Evolutionary conservation across 2,797 vertebrate species (phyloP).

Genomic region (Sardinella longiceps): DNA sequence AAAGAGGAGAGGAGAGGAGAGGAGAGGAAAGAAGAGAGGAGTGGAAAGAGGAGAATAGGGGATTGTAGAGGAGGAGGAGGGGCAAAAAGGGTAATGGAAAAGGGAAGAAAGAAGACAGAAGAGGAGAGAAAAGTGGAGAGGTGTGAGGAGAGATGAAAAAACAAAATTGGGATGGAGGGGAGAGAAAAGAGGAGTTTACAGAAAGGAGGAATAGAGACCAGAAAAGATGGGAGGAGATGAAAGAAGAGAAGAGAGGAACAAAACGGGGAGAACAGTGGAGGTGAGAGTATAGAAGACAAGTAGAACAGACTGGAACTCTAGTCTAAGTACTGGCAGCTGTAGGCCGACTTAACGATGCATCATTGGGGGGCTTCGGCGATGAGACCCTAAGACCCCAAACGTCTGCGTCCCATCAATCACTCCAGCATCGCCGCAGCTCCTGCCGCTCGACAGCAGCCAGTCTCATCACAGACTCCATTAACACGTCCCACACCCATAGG

Average conservation of each 20-base stretch:
- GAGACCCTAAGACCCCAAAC: background rate
- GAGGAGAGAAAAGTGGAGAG: background rate
- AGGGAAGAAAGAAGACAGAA: background rate
- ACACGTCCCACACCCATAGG: background rate
- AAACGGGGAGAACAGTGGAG: background rate
- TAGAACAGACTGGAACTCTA: background rate
- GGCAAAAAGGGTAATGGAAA: no score
- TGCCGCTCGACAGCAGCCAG: background rate
- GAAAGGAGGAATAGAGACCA: no score
- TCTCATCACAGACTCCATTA: no score
- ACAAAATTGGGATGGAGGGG: conserved; percentile 14
- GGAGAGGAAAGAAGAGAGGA: background rate
- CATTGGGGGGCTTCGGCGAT: background rate
- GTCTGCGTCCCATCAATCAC: background rate
- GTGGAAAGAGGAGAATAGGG: background rate
- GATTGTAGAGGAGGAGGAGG: background rate
- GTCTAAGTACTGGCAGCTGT: background rate
- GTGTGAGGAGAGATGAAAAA: background rate
- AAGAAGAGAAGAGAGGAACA: background rate
- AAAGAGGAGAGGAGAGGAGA: background rate
- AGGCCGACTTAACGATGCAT: background rate
- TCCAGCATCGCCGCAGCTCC: background rate
- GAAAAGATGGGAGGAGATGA: conserved; percentile 6
- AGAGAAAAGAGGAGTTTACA: background rate
- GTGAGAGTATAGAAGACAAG: background rate